Percentiles rank a stretch among this genome's conserved stretches.
phyloP scores from a whole-genome alignment of 2,797 vertebrate genomes.

The Sparidentex hasta region DNA sequence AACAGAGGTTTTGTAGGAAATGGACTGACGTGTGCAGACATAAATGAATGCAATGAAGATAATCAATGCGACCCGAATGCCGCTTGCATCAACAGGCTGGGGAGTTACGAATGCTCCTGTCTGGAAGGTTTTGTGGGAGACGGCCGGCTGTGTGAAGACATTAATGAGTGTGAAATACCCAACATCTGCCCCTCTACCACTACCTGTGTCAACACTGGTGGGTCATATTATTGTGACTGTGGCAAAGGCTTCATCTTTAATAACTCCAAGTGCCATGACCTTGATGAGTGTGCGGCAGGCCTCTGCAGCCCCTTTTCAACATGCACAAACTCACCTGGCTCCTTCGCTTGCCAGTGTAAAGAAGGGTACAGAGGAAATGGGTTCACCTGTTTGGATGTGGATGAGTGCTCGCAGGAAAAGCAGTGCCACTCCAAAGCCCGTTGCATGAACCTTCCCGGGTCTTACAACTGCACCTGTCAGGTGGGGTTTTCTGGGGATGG shows the following conservation, averaged over 20 bases:
- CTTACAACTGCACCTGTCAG: constrained; percentile 85
- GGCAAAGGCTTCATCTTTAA: constrained; percentile 82
- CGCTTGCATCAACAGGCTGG: constrained; percentile 84
- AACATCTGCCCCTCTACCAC: constrained; percentile 79
- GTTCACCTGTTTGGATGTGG: constrained; percentile 81
- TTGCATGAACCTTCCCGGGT: constrained; percentile 85
- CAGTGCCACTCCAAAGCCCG: constrained; percentile 82
- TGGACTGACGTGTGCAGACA: constrained; percentile 84
- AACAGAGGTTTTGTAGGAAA: constrained; percentile 85
- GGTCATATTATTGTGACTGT: constrained; percentile 86
- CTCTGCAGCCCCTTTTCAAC: constrained; percentile 79
- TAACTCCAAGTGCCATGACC: constrained; percentile 78
- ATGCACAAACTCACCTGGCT: constrained; percentile 84
- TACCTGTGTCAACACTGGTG: constrained; percentile 84
- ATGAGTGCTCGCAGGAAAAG: constrained; percentile 80
- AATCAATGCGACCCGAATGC: constrained; percentile 83
- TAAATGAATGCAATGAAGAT: constrained; percentile 84
- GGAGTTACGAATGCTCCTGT: constrained; percentile 86
- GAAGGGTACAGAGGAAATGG: constrained; percentile 86
- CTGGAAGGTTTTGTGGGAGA: constrained; percentile 82
- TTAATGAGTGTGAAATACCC: constrained; percentile 82
- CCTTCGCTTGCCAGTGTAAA: constrained; percentile 83
- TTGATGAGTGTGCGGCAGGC: constrained; percentile 83
- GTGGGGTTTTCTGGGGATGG: constrained; percentile 87
- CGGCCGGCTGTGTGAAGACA: constrained; percentile 82